A percentile compares a stretch with the other conserved stretches of the same genome.
phyloP scores from a whole-genome alignment of 1,140 invertebrate genomes.

The Phymastichus coffea region DNA sequence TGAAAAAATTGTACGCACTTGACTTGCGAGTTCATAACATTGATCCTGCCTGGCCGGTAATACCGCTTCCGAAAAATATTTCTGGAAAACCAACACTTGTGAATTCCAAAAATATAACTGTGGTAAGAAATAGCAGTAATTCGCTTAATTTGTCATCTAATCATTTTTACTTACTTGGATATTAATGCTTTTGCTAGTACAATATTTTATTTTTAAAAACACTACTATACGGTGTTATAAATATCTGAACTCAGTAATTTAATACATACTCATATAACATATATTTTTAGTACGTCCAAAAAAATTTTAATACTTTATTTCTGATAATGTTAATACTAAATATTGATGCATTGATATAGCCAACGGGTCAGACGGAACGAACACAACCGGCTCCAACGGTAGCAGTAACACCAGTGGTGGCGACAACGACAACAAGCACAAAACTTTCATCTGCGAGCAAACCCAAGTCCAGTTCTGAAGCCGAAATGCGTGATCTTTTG shows the following conservation, averaged over 20 bases:
- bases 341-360: background rate
- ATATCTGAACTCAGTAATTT: too few relatives aligned
- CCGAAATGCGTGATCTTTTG: slow-evolving; percentile 72
- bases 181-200: too few relatives aligned
- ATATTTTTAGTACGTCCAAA: too few relatives aligned
- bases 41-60: slow-evolving; percentile 96
- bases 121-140: too few relatives aligned
- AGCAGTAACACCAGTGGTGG: background rate
- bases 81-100: too few relatives aligned
- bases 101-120: too few relatives aligned
- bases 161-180: too few relatives aligned
- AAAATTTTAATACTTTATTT: too few relatives aligned
- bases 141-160: too few relatives aligned
- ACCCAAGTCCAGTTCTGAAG: slow-evolving; percentile 40
- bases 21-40: slow-evolving; percentile 87
- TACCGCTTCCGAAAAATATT: slow-evolving; percentile 61
- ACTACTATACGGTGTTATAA: too few relatives aligned
- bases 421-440: slow-evolving; percentile 17
- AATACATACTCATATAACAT: too few relatives aligned
- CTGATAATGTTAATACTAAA: background rate
- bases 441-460: slow-evolving; percentile 47
- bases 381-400: background rate
- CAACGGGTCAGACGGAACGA: background rate
- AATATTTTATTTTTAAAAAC: too few relatives aligned
- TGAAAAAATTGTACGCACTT: slow-evolving; percentile 84